phyloP scores from a whole-genome alignment of 2,888 invertebrate species.

The Conops quadrifasciatus region DNA sequence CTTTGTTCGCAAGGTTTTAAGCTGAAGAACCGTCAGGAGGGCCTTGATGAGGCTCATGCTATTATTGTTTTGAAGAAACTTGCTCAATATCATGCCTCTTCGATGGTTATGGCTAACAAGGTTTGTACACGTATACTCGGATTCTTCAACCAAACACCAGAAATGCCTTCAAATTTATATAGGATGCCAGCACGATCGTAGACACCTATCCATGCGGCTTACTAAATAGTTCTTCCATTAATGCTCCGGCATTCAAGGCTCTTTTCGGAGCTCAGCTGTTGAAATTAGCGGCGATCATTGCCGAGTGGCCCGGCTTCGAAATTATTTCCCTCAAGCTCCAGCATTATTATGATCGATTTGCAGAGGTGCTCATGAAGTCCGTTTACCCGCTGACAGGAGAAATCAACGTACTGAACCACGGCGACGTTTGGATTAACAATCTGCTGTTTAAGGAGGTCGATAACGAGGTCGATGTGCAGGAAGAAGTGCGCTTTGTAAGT shows the following conservation, averaged over 20 bases:
- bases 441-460: constrained; percentile 64
- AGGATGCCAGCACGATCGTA: constrained; percentile 50
- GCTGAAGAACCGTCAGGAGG: constrained; percentile 67
- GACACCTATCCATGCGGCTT: constrained; percentile 56
- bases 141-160: not conserved
- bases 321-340: constrained; percentile 53
- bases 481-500: constrained; percentile 65
- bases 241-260: constrained; percentile 54
- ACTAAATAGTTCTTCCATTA: constrained; percentile 57
- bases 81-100: constrained; percentile 68
- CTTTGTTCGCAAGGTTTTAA: constrained; percentile 66
- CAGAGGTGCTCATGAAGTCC: constrained; percentile 52
- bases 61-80: constrained; percentile 66
- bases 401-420: constrained; percentile 66
- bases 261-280: constrained; percentile 60
- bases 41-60: constrained; percentile 67
- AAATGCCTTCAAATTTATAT: not conserved
- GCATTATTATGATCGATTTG: constrained; percentile 56
- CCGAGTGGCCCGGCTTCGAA: constrained; percentile 50
- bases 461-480: not conserved
- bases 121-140: constrained; percentile 50
- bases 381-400: constrained; percentile 55
- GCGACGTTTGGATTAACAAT: constrained; percentile 69
- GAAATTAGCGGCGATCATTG: constrained; percentile 53
- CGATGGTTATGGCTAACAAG: constrained; percentile 67